Evolutionary conservation across 2,888 invertebrate species (phyloP), one percentile per base, ranked within the genome.

Genomic region (Eupsilia transversa): DNA sequence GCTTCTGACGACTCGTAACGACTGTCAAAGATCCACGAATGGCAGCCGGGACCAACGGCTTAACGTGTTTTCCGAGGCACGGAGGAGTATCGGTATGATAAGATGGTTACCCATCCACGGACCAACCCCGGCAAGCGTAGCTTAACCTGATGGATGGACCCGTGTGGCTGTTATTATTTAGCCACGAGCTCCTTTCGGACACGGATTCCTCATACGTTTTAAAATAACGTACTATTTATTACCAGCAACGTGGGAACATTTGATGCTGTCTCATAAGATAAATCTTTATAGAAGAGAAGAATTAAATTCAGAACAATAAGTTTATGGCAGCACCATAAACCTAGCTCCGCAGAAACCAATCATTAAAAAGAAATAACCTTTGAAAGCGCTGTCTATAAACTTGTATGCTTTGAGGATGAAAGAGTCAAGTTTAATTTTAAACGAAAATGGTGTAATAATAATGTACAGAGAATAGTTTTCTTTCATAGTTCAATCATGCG

Each of bases 391-490:
- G 68, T 72, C 65, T 33, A 63, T 83, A 69, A 69, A 83, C 65
- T 63, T 64, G 59, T 78, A 27, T 63, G 71, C 57, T 65, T 61
- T 66, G 65, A 79, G 41, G 54, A 72, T 59, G 35, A 81, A 81
- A 83, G 61, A 72, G 7, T 57, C 14, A 72, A 61, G 61, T 69
- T 78, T 80, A 72, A 72, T 81, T 83, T 81, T 20, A 66, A 83
- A 72, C 52, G 52, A 66, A 72, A 83, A 69, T 56, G 52, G 43
- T 69, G 65, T 78, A 43, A 27, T 78, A 43, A 27, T 82, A 65
- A 69, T 65, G 38, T 65, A 23, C 46, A 17, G 27, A 61, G 20
- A 72, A 78, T 72, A 72, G 79, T 82, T 78, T 79, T 70, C 23
- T 66, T 76, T 61, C 54, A 52, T 33, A 57, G 49, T 49, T 67